Percentiles rank a stretch among this genome's conserved stretches.
phyloP scores from a whole-genome alignment of 2,797 vertebrate genomes.

The Melanogrammus aeglefinus region DNA sequence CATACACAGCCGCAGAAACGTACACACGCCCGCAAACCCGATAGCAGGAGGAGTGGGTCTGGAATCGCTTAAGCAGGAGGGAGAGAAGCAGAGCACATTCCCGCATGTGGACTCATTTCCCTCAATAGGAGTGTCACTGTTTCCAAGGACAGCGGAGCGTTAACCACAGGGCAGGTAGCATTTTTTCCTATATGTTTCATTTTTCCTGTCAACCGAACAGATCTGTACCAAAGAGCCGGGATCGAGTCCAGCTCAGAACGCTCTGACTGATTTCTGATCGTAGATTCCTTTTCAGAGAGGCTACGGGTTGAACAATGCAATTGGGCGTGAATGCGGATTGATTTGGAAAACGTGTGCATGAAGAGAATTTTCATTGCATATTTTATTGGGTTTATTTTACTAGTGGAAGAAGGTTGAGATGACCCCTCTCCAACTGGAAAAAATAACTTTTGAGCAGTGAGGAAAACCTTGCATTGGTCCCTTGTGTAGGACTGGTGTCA shows the following conservation, averaged over 20 bases:
- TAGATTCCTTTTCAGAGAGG: too few species aligned
- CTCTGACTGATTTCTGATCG: too few species aligned
- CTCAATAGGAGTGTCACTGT: conserved; percentile 68
- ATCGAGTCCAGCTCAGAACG: conserved; percentile 10
- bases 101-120: conserved; percentile 67
- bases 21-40: conserved; percentile 15
- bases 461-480: background rate
- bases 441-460: background rate
- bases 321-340: too few species aligned
- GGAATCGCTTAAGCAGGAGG: conserved; percentile 69
- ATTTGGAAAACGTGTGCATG: background rate
- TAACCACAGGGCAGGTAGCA: conserved; percentile 61
- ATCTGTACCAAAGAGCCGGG: conserved; percentile 25
- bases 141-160: conserved; percentile 65
- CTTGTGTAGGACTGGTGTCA: background rate
- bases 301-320: too few species aligned
- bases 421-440: background rate
- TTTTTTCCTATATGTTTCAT: conserved; percentile 52
- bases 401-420: background rate
- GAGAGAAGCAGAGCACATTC: conserved; percentile 54
- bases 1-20: background rate
- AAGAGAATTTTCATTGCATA: background rate
- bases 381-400: background rate
- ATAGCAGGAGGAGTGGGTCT: conserved; percentile 64
- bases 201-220: conserved; percentile 45